Conservation (phyloP, 2,113 vertebrate genomes). For the Sterna hirundo region DNA sequence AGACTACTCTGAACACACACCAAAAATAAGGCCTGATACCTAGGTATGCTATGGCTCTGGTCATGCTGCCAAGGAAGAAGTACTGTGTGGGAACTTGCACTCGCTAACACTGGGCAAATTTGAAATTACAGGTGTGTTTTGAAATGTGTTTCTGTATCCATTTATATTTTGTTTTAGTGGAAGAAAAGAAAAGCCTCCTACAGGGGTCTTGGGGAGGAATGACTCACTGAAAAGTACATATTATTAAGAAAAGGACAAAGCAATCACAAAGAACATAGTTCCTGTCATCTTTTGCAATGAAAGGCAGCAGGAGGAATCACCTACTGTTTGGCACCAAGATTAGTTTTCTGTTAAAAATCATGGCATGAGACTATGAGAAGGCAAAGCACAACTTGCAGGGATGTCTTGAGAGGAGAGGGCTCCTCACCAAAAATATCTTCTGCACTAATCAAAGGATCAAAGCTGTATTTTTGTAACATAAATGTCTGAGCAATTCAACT, state of each 20-base stretch:
- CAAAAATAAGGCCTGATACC: neutral
- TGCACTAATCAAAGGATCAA: neutral
- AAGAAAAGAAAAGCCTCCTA: neutral
- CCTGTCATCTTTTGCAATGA: neutral
- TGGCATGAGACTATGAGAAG: neutral
- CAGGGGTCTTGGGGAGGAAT: neutral
- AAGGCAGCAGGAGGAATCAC: neutral
- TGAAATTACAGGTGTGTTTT: neutral
- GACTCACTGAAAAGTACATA: neutral
- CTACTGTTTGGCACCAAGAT: neutral
- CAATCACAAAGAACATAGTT: neutral
- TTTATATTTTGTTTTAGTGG: neutral
- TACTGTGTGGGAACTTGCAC: neutral
- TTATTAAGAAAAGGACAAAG: neutral
- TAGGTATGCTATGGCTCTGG: neutral
- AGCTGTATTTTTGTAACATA: neutral
- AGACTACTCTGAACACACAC: neutral
- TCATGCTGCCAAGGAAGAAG: neutral
- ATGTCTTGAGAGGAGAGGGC: neutral
- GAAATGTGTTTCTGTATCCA: neutral
- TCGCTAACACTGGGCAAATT: neutral
- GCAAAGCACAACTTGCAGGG: neutral
- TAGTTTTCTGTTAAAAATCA: neutral
- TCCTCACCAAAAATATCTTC: neutral
- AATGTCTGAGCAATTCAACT: neutral